These are phyloP conservation scores for Caenorhabditis remanei DNA, from an alignment of 1,140 invertebrate species.

Conservation along the genomic window DNA sequence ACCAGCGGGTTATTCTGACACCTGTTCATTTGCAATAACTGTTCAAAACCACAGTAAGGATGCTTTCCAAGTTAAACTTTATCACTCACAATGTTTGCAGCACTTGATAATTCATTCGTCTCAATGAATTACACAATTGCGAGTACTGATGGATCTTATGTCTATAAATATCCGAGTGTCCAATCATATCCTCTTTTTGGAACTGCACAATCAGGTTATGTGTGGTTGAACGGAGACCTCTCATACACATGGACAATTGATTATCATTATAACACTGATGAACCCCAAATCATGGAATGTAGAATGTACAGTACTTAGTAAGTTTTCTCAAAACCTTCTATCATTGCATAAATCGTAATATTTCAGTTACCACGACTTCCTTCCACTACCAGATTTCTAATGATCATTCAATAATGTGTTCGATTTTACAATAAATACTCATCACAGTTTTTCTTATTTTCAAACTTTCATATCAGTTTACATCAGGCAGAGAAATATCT, in stretches of 20 bases:
- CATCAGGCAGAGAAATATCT: too few species aligned
- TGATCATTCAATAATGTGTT: too few species aligned
- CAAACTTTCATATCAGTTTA: too few species aligned
- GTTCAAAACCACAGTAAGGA: not conserved
- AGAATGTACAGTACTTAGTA: not conserved
- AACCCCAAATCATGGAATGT: not conserved
- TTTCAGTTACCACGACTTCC: not conserved
- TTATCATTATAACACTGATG: not conserved
- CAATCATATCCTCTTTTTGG: not conserved
- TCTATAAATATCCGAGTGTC: not conserved
- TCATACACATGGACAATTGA: not conserved
- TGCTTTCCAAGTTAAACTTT: too few species aligned
- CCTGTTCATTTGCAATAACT: not conserved
- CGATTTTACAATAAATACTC: too few species aligned
- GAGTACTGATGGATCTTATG: not conserved
- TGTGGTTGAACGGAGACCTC: not conserved
- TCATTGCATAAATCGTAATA: not conserved
- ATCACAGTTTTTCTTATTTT: too few species aligned
- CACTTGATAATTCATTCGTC: too few species aligned
- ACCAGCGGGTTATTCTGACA: not conserved
- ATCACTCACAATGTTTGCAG: too few species aligned
- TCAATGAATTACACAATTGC: not conserved
- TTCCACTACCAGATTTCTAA: not conserved
- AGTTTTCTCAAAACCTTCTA: not conserved
- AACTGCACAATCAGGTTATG: not conserved